phyloP scores from a whole-genome alignment of 2,113 vertebrate species.

The Sorex araneus region DNA sequence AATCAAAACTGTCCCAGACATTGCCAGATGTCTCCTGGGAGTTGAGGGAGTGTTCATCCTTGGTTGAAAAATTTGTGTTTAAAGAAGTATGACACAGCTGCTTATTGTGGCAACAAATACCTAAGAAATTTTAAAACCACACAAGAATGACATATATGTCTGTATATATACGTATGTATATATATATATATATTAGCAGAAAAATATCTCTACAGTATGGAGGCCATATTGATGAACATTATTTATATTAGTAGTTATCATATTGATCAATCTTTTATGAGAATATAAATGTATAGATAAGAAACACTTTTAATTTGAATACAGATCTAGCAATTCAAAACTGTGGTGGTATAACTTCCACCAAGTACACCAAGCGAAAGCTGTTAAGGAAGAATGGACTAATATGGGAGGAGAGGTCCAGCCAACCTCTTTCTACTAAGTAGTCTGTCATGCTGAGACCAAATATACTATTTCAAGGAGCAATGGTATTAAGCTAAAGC shows the following conservation, averaged over 20 bases:
- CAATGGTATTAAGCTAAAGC: background rate
- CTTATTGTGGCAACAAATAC: background rate
- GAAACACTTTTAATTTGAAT: background rate
- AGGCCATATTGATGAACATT: background rate
- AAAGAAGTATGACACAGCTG: background rate
- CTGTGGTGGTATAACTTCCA: background rate
- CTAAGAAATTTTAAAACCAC: background rate
- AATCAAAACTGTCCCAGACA: background rate
- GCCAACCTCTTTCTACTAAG: background rate
- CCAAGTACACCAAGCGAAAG: background rate
- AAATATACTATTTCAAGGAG: background rate
- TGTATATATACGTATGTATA: background rate
- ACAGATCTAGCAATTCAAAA: slow-evolving; percentile 21
- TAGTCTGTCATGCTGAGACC: background rate
- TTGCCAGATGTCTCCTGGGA: background rate
- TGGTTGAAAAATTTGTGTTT: slow-evolving; percentile 9
- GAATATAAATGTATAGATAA: background rate
- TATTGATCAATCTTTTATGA: background rate
- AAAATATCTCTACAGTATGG: background rate
- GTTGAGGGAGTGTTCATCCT: background rate
- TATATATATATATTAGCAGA: slow-evolving; percentile 1
- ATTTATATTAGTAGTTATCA: slow-evolving; percentile 8
- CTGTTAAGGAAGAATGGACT: slow-evolving; percentile 16
- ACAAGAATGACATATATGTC: background rate
- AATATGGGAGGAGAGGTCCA: background rate